Conservation (phyloP, 2,888 invertebrate species). For the Ichneumoninae sp. region DNA sequence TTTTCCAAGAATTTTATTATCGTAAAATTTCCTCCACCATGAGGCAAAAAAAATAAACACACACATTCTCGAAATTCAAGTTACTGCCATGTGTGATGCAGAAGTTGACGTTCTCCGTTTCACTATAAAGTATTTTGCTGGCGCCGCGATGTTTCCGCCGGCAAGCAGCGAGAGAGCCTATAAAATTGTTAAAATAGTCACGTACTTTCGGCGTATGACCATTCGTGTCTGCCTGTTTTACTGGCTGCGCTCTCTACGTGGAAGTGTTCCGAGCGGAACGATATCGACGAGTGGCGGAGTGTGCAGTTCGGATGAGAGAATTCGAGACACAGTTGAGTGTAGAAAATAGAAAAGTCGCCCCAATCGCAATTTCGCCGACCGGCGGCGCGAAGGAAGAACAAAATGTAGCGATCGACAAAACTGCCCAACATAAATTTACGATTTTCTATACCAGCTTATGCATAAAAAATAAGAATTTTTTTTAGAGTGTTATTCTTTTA, state of each 20-base stretch:
- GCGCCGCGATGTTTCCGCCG: background rate
- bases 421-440: background rate
- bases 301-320: background rate
- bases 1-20: slow-evolving; percentile 52
- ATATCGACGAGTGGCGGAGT: slow-evolving; percentile 24
- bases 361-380: slow-evolving; percentile 10
- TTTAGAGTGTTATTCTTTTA: too few relatives aligned
- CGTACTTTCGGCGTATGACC: slow-evolving; percentile 44
- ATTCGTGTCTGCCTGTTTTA: slow-evolving; percentile 36
- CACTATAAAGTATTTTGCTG: slow-evolving; percentile 4
- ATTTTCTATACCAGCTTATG: too few relatives aligned
- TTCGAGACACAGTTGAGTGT: background rate
- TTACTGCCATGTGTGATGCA: slow-evolving; percentile 10
- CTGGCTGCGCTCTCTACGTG: slow-evolving; percentile 1
- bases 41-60: background rate
- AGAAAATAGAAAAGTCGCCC: slow-evolving; percentile 2
- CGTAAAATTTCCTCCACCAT: slow-evolving; percentile 8
- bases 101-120: slow-evolving; percentile 24
- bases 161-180: slow-evolving; percentile 5
- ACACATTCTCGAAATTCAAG: background rate
- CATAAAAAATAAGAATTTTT: too few relatives aligned
- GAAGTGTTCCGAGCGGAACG: background rate
- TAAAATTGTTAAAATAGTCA: slow-evolving; percentile 55
- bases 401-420: background rate
- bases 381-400: background rate